phyloP scores from a whole-genome alignment of 2,797 vertebrate genomes.

The Sebastolobus alascanus region DNA sequence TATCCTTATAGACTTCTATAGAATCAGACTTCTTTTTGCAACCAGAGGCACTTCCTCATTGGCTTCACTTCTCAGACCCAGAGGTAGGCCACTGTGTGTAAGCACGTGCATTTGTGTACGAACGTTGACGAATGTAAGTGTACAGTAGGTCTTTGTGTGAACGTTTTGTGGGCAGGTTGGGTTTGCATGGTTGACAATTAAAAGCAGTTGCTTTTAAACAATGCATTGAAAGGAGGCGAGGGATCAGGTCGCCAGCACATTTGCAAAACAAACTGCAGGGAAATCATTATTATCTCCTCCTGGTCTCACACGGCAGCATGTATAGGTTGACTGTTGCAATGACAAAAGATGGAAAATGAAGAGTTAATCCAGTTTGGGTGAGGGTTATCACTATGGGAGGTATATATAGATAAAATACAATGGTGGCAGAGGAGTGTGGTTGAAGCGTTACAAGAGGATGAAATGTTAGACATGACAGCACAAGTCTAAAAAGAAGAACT shows the following conservation, averaged over 20 bases:
- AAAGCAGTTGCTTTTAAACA: constrained; percentile 47
- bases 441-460: constrained; percentile 6
- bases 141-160: not conserved
- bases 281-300: constrained; percentile 41
- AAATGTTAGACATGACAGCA: constrained; percentile 19
- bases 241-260: constrained; percentile 32
- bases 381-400: not conserved
- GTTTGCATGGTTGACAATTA: constrained; percentile 35
- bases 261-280: constrained; percentile 70
- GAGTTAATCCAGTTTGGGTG: not conserved
- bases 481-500: constrained; percentile 8
- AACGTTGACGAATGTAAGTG: not conserved
- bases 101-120: constrained; percentile 3
- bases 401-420: constrained; percentile 7
- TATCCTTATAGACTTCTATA: too few relatives aligned
- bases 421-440: not conserved
- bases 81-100: not conserved
- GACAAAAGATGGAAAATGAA: constrained; percentile 4
- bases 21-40: too few relatives aligned
- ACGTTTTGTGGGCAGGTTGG: not conserved
- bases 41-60: too few relatives aligned
- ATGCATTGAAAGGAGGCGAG: constrained; percentile 26
- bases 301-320: constrained; percentile 14
- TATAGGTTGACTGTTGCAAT: constrained; percentile 9
- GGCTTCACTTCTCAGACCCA: too few relatives aligned